Percentiles rank a stretch among this genome's conserved stretches.
phyloP scores from a whole-genome alignment of 1,140 invertebrate genomes.

The Anastrepha obliqua region DNA sequence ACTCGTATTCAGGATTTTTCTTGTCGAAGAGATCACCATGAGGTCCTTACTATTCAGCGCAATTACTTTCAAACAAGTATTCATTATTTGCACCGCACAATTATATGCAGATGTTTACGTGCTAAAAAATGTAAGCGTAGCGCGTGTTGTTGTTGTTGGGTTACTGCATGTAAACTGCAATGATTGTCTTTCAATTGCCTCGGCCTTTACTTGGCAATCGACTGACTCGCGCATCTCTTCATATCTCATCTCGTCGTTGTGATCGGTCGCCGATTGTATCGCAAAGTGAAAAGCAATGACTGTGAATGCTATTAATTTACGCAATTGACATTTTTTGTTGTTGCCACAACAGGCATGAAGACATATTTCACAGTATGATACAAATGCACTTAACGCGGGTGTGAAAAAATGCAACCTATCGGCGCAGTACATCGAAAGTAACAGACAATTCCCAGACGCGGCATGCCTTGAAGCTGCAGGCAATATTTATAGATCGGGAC shows the following conservation, averaged over 20 bases:
- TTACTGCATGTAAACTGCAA: background rate
- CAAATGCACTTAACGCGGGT: slow-evolving; percentile 55
- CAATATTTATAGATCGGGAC: slow-evolving; percentile 45
- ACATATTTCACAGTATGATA: slow-evolving; percentile 34
- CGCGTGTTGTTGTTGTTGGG: background rate
- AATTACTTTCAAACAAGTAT: too few species aligned
- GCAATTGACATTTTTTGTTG: slow-evolving; percentile 56
- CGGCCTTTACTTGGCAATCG: background rate
- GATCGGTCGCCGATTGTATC: slow-evolving; percentile 17
- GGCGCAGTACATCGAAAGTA: background rate
- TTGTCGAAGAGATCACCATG: too few species aligned
- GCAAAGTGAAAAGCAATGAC: slow-evolving; percentile 23
- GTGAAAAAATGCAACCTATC: slow-evolving; percentile 33
- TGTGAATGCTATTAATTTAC: slow-evolving; percentile 48
- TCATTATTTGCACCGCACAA: too few species aligned
- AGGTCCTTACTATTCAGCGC: too few species aligned
- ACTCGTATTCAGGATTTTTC: too few species aligned
- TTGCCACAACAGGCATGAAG: slow-evolving; percentile 25
- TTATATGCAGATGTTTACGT: too few species aligned
- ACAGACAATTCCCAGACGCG: background rate
- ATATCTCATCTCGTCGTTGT: background rate
- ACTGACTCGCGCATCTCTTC: background rate
- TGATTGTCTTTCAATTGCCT: background rate
- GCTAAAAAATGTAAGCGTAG: background rate
- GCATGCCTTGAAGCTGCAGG: slow-evolving; percentile 7